A percentile compares a stretch with the other conserved stretches of the same genome.
Evolutionary conservation across 1,140 invertebrate genomes (phyloP).

Genomic region (Drosophila sechellia): DNA sequence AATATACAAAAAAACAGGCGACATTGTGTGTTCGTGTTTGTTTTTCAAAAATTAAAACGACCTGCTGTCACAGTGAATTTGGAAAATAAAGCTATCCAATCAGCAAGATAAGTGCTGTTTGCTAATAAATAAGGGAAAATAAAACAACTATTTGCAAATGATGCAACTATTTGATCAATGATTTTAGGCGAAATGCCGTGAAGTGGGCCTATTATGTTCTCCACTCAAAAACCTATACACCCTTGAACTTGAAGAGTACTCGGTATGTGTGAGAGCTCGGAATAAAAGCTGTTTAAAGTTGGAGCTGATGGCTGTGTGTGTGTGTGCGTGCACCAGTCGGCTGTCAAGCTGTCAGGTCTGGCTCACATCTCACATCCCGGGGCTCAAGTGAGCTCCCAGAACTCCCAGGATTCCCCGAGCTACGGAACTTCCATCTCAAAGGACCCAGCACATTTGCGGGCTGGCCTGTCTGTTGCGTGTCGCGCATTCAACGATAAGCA

Average conservation of each 20-base stretch:
- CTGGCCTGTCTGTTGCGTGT: constrained; percentile 54
- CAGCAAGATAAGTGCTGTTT: not conserved
- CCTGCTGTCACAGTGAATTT: not conserved
- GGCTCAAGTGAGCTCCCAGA: constrained; percentile 14
- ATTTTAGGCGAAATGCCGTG: not conserved
- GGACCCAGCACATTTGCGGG: constrained; percentile 11
- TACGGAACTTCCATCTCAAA: not conserved
- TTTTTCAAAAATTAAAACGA: not conserved
- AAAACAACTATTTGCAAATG: not conserved
- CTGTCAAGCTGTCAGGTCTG: constrained; percentile 76
- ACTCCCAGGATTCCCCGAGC: constrained; percentile 1
- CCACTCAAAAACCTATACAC: constrained; percentile 1
- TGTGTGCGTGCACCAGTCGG: constrained; percentile 14
- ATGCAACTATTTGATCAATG: not conserved
- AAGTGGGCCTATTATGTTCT: not conserved
- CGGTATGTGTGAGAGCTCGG: constrained; percentile 5
- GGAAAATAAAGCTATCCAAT: not conserved
- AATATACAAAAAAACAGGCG: not conserved
- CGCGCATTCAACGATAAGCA: constrained; percentile 65
- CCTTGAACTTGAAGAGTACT: constrained; percentile 25
- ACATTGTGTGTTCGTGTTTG: not conserved
- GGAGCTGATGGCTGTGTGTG: constrained; percentile 16
- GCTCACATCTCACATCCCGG: constrained; percentile 36
- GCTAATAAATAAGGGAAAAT: not conserved
- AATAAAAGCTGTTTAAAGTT: constrained; percentile 68